Conservation (phyloP, 2,888 invertebrate species). For the Cryptosula pallasiana region DNA sequence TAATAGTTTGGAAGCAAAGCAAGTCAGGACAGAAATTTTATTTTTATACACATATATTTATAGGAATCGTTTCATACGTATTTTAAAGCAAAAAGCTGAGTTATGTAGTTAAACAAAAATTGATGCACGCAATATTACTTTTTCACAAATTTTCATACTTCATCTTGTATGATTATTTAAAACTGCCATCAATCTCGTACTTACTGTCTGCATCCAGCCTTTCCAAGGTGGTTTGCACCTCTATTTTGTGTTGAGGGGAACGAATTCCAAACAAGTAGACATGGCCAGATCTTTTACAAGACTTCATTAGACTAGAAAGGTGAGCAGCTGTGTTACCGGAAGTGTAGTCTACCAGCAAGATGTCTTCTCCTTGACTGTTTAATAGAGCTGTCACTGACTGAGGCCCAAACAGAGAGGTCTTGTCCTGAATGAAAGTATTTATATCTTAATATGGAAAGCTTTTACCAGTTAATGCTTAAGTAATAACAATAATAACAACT, state of each 20-base stretch:
- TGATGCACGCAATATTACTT: too few species aligned
- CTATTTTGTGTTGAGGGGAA: slow-evolving; percentile 30
- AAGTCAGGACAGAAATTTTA: too few species aligned
- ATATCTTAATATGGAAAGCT: not conserved
- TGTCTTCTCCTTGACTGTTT: slow-evolving; percentile 40
- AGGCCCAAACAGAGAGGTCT: slow-evolving; percentile 48
- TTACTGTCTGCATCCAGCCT: slow-evolving; percentile 43
- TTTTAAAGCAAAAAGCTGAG: too few species aligned
- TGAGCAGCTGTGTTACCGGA: slow-evolving; percentile 45
- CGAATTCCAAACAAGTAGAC: slow-evolving; percentile 41
- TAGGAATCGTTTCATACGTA: too few species aligned
- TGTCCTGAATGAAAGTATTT: slow-evolving; percentile 39
- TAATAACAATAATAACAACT: not conserved
- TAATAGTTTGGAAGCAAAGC: too few species aligned
- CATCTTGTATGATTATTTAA: too few species aligned
- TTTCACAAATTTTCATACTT: too few species aligned
- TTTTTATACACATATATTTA: too few species aligned
- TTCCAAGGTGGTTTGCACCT: slow-evolving; percentile 36
- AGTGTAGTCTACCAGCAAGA: slow-evolving; percentile 47
- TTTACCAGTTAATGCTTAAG: not conserved
- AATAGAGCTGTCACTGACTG: slow-evolving; percentile 43
- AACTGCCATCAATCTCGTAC: not conserved
- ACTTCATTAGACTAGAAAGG: slow-evolving; percentile 41
- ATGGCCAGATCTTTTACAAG: slow-evolving; percentile 31
- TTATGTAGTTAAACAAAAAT: too few species aligned